Conservation (phyloP, 2,888 invertebrate species). For the Hirudinaria manillensis region DNA sequence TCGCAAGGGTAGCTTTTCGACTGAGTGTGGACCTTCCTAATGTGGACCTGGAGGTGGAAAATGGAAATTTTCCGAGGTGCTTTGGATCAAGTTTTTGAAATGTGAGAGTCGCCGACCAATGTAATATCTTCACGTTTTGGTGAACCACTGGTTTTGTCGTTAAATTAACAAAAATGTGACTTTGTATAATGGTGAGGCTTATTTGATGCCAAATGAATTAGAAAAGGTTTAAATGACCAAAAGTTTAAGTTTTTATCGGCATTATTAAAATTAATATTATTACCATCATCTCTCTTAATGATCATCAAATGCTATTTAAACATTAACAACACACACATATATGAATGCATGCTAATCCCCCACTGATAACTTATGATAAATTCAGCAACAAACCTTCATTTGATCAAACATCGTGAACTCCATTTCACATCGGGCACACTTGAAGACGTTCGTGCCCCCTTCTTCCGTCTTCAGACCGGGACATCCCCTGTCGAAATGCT, state of each 20-base stretch:
- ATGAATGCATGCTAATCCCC: not conserved
- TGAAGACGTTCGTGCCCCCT: not conserved
- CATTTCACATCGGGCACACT: slow-evolving; percentile 14
- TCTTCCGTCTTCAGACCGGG: not conserved
- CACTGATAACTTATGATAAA: no score
- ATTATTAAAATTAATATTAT: no score
- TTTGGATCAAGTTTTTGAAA: not conserved
- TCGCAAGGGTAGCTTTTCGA: slow-evolving; percentile 26
- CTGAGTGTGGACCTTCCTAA: slow-evolving; percentile 19
- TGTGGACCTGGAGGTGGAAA: slow-evolving; percentile 14
- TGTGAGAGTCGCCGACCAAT: not conserved
- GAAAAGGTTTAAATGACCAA: no score
- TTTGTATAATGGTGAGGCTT: no score
- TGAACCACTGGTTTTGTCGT: no score
- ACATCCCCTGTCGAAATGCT: slow-evolving; percentile 19
- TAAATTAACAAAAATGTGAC: no score
- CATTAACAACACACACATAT: no score
- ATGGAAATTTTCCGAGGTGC: not conserved
- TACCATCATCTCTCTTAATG: no score
- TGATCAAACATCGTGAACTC: slow-evolving; percentile 31
- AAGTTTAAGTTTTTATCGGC: no score
- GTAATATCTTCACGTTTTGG: no score
- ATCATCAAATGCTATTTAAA: no score
- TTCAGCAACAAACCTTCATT: not conserved
- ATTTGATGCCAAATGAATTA: no score